Conservation (phyloP, 2,113 vertebrate species). For the Otis tarda region DNA sequence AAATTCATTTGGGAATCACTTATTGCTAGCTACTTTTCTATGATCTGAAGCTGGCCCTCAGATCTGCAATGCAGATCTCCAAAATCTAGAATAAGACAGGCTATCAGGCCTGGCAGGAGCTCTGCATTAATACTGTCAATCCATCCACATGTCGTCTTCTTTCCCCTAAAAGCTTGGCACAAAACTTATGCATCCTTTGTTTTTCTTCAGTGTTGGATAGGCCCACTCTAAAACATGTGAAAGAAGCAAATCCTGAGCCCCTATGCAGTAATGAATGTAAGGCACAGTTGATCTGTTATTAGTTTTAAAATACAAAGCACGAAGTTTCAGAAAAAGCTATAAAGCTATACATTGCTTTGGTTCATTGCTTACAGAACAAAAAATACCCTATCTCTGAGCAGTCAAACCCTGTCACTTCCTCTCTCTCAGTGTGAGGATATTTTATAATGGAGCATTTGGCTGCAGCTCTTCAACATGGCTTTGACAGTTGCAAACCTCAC, state of each 20-base stretch:
- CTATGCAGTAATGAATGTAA: background rate
- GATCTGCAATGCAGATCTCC: constrained; percentile 56
- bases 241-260: background rate
- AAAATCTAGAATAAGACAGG: background rate
- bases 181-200: background rate
- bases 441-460: background rate
- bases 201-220: background rate
- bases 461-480: background rate
- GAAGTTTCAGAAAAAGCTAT: background rate
- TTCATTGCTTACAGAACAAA: background rate
- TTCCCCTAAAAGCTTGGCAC: background rate
- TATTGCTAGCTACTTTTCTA: background rate
- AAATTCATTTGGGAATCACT: constrained; percentile 54
- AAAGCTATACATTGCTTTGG: background rate
- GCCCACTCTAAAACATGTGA: background rate
- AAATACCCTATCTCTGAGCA: background rate
- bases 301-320: background rate
- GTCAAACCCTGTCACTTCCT: background rate
- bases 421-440: background rate
- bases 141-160: background rate
- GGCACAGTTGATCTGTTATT: background rate
- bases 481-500: background rate
- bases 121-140: background rate
- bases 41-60: constrained; percentile 14
- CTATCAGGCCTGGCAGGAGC: background rate